Base-by-base conservation (phyloP, 1,140 invertebrate species). In the Tenebrio molitor region DNA sequence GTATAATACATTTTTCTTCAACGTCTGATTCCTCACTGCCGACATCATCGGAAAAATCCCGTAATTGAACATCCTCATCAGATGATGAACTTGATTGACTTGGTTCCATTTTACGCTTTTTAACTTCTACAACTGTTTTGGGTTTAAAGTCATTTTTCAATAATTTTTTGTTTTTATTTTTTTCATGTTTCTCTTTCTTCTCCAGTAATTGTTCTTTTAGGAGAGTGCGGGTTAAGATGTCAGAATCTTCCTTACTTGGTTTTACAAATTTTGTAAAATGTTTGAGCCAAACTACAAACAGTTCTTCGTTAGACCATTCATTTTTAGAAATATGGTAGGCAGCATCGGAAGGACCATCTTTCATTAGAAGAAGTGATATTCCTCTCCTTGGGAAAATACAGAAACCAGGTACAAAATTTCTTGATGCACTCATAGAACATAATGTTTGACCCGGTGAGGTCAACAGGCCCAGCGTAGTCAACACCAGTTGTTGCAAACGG, bases 331-430 rank as follows among this genome's bases (percentile, higher is more conserved):
- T 10, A 33, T 77, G 64, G 12, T 53, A 39, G 21, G 15, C 21
- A n/a, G 19, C 23, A 16, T 29, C 42, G 16, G 50, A 6, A 29
- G 42, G 19, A 21, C 34, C 68, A 34, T 70, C 68, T 36, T 72
- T 65, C 71, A 73, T 12, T 33, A 33, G 10, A 4, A 33, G 10
- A 4, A 33, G 29, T 4, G 4, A 5, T 33, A 33, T 5, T 33
- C 69, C 74, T 74, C 76, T 76, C 66, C 78, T 69, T 8, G 79
- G 80, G 74, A 83, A 84, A 25, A 82, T 76, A 36, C 83, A 72
- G 69, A 81, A 73, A 21, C 80, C 79, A 15, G 78, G 81, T 19
- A 83, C 62, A 58, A 74, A 83, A n/a, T 39, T 16, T 25, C 80
- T 79, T 66, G 69, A 58, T 67, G 81, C 77, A 68, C 68, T 77